These are phyloP conservation scores for Centropus unirufus DNA, from an alignment of 2,113 vertebrate species.

Conservation along the genomic window DNA sequence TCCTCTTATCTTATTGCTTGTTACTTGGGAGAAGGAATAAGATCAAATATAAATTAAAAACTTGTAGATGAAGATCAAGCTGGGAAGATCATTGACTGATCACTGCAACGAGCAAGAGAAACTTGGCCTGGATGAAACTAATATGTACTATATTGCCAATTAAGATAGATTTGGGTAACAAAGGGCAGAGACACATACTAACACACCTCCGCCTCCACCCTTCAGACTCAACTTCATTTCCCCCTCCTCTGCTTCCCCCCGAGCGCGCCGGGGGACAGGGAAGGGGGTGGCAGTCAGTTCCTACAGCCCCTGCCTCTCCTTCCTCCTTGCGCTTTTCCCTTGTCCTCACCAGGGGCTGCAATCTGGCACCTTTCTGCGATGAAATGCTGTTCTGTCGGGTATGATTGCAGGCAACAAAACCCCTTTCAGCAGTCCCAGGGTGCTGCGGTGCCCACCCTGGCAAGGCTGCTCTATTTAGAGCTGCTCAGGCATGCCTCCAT, in stretches of 20 bases:
- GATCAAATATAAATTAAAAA: neutral
- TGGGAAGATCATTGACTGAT: rapidly evolving
- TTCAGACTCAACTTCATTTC: neutral
- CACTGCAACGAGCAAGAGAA: rapidly evolving
- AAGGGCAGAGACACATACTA: neutral
- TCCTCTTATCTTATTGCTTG: too few relatives aligned
- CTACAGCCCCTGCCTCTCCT: neutral
- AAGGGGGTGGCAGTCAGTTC: too few relatives aligned
- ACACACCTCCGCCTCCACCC: neutral
- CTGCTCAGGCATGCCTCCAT: neutral
- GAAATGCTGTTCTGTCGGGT: neutral
- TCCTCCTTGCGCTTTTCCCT: neutral
- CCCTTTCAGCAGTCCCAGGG: neutral
- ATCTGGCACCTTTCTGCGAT: too few relatives aligned
- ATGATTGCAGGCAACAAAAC: neutral
- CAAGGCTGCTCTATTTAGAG: neutral
- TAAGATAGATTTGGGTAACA: neutral
- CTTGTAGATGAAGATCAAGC: rapidly evolving
- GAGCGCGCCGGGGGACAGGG: neutral
- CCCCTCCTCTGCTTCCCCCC: too few relatives aligned
- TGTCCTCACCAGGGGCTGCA: neutral
- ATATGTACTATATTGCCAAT: neutral
- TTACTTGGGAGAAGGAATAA: too few relatives aligned
- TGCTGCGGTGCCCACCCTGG: neutral
- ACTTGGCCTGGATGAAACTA: rapidly evolving